Evolutionary conservation across 2,888 invertebrate species (phyloP).

Genomic region (Horisme vitalbata): DNA sequence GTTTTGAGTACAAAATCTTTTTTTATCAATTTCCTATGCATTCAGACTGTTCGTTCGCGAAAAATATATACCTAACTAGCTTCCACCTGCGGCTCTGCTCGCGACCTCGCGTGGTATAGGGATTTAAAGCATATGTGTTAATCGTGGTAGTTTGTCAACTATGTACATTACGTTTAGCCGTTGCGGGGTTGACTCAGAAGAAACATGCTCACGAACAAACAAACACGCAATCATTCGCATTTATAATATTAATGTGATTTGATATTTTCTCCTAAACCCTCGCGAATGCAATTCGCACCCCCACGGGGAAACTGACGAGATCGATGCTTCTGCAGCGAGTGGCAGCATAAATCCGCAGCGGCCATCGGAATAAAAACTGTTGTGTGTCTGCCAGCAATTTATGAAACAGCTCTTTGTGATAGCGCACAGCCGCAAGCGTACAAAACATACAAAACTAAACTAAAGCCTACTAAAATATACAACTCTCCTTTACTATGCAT

Average conservation of each 20-base stretch:
- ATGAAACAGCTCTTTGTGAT: constrained; percentile 52
- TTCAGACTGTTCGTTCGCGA: too few species aligned
- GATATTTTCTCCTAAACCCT: constrained; percentile 31
- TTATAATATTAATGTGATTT: constrained; percentile 26
- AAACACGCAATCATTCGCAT: too few species aligned
- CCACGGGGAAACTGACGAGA: constrained; percentile 44
- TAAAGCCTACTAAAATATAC: constrained; percentile 11
- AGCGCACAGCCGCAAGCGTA: constrained; percentile 23
- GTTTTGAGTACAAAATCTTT: too few species aligned
- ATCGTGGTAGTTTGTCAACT: too few species aligned
- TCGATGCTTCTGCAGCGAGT: constrained; percentile 38
- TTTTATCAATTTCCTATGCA: too few species aligned
- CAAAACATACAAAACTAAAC: constrained; percentile 3
- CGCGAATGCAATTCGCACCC: constrained; percentile 42
- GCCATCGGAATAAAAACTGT: constrained; percentile 46
- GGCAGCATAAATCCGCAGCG: constrained; percentile 40
- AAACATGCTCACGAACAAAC: too few species aligned
- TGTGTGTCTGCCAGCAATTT: constrained; percentile 47
- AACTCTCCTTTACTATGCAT: constrained; percentile 9
- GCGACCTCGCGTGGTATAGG: too few species aligned
- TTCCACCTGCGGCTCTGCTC: too few species aligned
- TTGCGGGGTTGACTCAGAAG: too few species aligned
- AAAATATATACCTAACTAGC: too few species aligned
- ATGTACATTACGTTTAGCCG: too few species aligned
- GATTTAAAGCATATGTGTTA: too few species aligned